Conservation (phyloP, 2,888 invertebrate genomes). For the Callyntrura guangdongensis region DNA sequence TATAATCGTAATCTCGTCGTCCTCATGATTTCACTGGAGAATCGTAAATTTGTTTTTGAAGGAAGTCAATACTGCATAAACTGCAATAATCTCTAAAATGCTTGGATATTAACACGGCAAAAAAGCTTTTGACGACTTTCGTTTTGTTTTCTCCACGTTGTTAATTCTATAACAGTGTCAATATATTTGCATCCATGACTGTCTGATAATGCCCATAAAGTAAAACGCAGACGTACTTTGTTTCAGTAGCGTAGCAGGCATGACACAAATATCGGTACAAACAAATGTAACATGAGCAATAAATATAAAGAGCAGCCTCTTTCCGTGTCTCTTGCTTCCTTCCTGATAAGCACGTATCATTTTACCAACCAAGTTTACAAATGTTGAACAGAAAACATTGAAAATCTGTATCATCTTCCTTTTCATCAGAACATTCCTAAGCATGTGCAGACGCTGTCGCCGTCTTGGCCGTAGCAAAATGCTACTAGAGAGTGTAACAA, state of each 20-base stretch:
- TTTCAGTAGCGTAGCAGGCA: neutral
- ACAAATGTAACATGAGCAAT: constrained; percentile 35
- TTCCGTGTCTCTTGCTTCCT: neutral
- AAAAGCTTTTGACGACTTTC: constrained; percentile 3
- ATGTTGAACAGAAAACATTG: constrained; percentile 34
- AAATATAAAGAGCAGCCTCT: neutral
- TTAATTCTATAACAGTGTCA: too few relatives aligned
- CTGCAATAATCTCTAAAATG: constrained; percentile 10
- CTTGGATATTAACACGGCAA: neutral
- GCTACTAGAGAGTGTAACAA: neutral
- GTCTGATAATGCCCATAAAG: too few relatives aligned
- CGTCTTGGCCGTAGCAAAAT: neutral
- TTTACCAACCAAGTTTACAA: constrained; percentile 51
- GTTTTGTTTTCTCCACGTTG: neutral
- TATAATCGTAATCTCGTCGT: neutral
- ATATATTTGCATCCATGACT: too few relatives aligned
- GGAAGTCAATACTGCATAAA: constrained; percentile 33
- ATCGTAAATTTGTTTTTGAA: constrained; percentile 67
- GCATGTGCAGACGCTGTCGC: constrained; percentile 18
- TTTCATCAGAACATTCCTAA: neutral
- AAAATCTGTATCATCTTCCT: neutral
- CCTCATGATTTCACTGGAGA: constrained; percentile 2
- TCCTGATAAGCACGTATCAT: constrained; percentile 43
- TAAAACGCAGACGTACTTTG: neutral
- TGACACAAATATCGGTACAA: neutral